Evolutionary conservation across 2,888 invertebrate species (phyloP), one percentile per base, ranked within the genome.

Genomic region (Hemithea aestivaria): DNA sequence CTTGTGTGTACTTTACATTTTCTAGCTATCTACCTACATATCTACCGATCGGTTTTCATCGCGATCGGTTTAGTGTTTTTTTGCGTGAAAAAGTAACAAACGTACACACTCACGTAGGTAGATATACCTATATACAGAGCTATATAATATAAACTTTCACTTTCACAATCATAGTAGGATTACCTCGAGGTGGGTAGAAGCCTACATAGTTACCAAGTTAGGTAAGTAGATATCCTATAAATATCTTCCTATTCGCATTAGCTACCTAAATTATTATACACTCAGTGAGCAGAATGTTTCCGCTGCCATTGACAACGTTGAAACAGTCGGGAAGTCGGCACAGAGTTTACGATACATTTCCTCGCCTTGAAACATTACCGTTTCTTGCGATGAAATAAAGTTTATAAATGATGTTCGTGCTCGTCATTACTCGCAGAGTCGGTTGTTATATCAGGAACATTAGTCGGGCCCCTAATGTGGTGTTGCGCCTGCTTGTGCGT

Each of bases 381-480:
- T 20, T 44, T 27, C 45, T 50, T 40, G 31, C 37, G 48, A 39
- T 35, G 27, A 48, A 47, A 49, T 52, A 50, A 49, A 53, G 39
- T 50, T 50, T 48, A 50, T 48, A 53, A 53, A 50, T 53, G 44
- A 48, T 46, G 50, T 50, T 53, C 46, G 44, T 46, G 50, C 39
- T 44, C 50, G 51, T 50, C 45, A 40, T 51, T 51, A 49, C 53
- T 55, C 46, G 40, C 51, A 40, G 49, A 48, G 51, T 48, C 48
- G 57, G 62, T 60, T 61, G 61, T 61, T 66, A 62, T 63, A 66
- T 66, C 64, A 58, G 58, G 57, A 60, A 69, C 73, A 72, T 73
- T 73, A 73, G 71, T 60, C 51, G 57, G 42, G 53, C 51, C 63
- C 59, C 66, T 70, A 72, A 72, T 69, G 71, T 66, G 62, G 62